Percentiles rank a stretch among this genome's conserved stretches.
phyloP scores from a whole-genome alignment of 2,888 invertebrate genomes.

The Eristalis intricaria region DNA sequence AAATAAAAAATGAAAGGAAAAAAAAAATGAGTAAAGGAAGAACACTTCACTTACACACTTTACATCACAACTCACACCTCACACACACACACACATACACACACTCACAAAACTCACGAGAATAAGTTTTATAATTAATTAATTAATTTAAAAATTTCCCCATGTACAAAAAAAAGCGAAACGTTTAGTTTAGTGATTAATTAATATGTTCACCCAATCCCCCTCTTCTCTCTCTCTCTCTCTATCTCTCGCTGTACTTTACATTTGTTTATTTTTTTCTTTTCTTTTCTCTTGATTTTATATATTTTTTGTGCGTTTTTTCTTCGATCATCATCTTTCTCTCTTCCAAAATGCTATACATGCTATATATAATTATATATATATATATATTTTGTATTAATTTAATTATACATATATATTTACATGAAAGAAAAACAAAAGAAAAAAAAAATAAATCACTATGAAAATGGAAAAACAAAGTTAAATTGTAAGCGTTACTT shows the following conservation, averaged over 20 bases:
- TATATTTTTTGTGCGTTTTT: conserved; percentile 27
- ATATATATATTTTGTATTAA: conserved; percentile 66
- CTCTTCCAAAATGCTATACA: conserved; percentile 50
- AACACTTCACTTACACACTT: conserved; percentile 35
- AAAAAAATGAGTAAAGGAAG: background rate
- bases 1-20: conserved; percentile 36
- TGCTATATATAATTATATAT: background rate
- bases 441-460: conserved; percentile 2
- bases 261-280: background rate
- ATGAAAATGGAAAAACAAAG: conserved; percentile 57
- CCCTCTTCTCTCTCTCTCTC: background rate
- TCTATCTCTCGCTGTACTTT: background rate
- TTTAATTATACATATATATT: conserved; percentile 67
- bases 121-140: conserved; percentile 59
- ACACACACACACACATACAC: conserved; percentile 25
- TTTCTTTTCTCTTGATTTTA: conserved; percentile 42
- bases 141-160: conserved; percentile 62
- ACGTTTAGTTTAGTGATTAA: conserved; percentile 63
- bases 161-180: conserved; percentile 68
- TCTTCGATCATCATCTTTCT: conserved; percentile 46
- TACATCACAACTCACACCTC: conserved; percentile 18
- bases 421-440: conserved; percentile 11
- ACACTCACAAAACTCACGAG: conserved; percentile 26
- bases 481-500: conserved; percentile 68
- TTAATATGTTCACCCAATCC: conserved; percentile 34